Evolutionary conservation across 92 coral and sea anemone species (phyloP), one percentile per base, ranked within the genome.

Genomic region (Hydrozoanthus gracilis): DNA sequence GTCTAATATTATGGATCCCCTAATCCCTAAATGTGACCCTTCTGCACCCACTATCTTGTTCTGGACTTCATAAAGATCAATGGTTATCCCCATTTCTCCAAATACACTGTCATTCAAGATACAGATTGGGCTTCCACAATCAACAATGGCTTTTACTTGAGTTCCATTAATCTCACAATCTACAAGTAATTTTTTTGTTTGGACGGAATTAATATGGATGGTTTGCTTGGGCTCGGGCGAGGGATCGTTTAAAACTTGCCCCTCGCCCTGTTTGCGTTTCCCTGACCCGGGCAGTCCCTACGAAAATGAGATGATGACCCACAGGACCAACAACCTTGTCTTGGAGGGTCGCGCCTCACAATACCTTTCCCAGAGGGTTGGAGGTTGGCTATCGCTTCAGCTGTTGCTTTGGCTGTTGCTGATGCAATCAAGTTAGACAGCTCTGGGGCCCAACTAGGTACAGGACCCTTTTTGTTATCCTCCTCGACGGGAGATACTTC

Each of bases 71-170:
- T 70, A 82, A 35, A 72, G 61, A 73, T 50, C 16, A 11, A 6
- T 82, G 0, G 46, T 27, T 13, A 56, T 15, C 44, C 58, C 82
- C 51, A 85, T 85, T 18, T 17, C 7, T 9, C 50, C 60, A 45
- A 73, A 84, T 7, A 60, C 88, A 8, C 27, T 45, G 8, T 45
- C 58, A 75, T 64, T 77, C 66, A 86, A 15, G 47, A 86, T 76
- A 10, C 77, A 66, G 8, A 50, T 86, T 27, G 84, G 89, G 16
- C 89, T 86, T 64, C 89, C 89, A 86, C 89, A 86, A 50, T 86
- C 89, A 62, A 86, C 47, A 16, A 76, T 78, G 17, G 89, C 84
- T 76, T 49, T 76, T 51, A 86, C 76, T 44, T 64, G 75, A 56
- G 60, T 10, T 56, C 58, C 60, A 46, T 80, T 80, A 1, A 86